Conservation (phyloP, 2,797 vertebrate species). For the Selene dorsalis region DNA sequence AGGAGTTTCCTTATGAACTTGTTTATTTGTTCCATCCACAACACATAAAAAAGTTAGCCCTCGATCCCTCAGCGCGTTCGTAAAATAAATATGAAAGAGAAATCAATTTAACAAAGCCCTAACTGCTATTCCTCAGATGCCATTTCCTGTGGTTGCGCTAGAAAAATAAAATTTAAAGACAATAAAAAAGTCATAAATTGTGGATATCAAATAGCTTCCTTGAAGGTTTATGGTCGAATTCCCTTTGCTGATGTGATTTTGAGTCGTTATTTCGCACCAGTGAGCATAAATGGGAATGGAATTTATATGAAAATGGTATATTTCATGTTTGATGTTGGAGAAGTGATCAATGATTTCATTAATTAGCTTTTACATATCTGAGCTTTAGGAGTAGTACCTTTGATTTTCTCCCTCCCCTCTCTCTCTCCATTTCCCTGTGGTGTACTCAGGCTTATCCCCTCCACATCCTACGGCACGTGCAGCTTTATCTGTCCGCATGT, state of each 20-base stretch:
- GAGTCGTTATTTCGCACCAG: slow-evolving; percentile 70
- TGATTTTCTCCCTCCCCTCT: slow-evolving; percentile 34
- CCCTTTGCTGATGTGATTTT: slow-evolving; percentile 69
- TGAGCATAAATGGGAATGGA: slow-evolving; percentile 72
- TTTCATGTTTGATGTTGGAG: slow-evolving; percentile 64
- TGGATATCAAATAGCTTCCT: slow-evolving; percentile 72
- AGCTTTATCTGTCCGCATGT: slow-evolving; percentile 53
- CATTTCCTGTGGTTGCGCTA: slow-evolving; percentile 60
- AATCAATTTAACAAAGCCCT: slow-evolving; percentile 82
- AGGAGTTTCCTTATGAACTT: slow-evolving; percentile 79
- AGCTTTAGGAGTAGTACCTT: slow-evolving; percentile 38
- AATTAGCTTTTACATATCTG: slow-evolving; percentile 72
- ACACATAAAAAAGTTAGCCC: slow-evolving; percentile 76
- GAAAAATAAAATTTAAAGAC: slow-evolving; percentile 78
- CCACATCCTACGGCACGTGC: slow-evolving; percentile 7
- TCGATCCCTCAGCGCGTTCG: slow-evolving; percentile 50
- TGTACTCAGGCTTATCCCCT: not conserved
- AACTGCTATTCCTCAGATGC: slow-evolving; percentile 74
- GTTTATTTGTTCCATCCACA: slow-evolving; percentile 79
- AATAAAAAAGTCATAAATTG: slow-evolving; percentile 80
- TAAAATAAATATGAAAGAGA: slow-evolving; percentile 81
- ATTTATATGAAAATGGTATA: slow-evolving; percentile 73
- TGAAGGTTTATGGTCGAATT: slow-evolving; percentile 73
- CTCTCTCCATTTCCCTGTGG: not conserved
- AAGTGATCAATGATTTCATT: slow-evolving; percentile 81